Percentiles rank a stretch among this genome's conserved stretches.
Evolutionary conservation across 2,888 invertebrate genomes (phyloP).

Genomic region (Miltochrista miniata): DNA sequence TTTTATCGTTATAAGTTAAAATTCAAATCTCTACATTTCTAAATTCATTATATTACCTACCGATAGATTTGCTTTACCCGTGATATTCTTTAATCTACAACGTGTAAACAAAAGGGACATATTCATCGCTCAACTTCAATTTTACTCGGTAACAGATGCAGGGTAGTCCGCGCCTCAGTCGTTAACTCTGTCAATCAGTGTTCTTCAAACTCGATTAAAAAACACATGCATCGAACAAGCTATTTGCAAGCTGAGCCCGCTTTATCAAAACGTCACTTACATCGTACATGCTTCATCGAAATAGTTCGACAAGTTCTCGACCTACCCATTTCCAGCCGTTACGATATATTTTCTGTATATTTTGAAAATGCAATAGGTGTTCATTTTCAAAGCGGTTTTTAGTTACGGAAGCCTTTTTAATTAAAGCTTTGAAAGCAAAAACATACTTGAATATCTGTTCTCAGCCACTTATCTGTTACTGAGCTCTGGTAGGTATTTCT

Average conservation of each 20-base stretch:
- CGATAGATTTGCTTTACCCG: too few relatives aligned
- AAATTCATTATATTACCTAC: too few relatives aligned
- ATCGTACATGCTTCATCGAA: slow-evolving; percentile 27
- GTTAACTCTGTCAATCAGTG: slow-evolving; percentile 13
- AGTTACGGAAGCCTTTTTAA: too few relatives aligned
- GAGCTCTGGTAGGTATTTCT: too few relatives aligned
- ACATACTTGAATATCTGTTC: background rate
- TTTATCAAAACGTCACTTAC: slow-evolving; percentile 43
- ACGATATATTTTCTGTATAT: slow-evolving; percentile 33
- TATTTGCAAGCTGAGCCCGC: slow-evolving; percentile 26
- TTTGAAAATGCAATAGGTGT: slow-evolving; percentile 42
- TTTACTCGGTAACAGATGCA: background rate
- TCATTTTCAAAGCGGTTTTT: slow-evolving; percentile 40
- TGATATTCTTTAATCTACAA: too few relatives aligned
- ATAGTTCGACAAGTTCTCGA: slow-evolving; percentile 27
- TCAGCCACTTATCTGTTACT: too few relatives aligned
- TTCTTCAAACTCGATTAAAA: slow-evolving; percentile 25
- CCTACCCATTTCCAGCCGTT: slow-evolving; percentile 35
- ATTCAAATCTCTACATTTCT: too few relatives aligned
- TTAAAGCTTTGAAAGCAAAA: slow-evolving; percentile 15
- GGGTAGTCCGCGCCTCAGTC: background rate
- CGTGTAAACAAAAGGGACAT: background rate
- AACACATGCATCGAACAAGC: slow-evolving; percentile 22
- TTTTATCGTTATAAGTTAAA: too few relatives aligned
- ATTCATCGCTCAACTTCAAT: background rate